Evolutionary conservation across 2,797 vertebrate species (phyloP).

Genomic region (Semaprochilodus insignis): DNA sequence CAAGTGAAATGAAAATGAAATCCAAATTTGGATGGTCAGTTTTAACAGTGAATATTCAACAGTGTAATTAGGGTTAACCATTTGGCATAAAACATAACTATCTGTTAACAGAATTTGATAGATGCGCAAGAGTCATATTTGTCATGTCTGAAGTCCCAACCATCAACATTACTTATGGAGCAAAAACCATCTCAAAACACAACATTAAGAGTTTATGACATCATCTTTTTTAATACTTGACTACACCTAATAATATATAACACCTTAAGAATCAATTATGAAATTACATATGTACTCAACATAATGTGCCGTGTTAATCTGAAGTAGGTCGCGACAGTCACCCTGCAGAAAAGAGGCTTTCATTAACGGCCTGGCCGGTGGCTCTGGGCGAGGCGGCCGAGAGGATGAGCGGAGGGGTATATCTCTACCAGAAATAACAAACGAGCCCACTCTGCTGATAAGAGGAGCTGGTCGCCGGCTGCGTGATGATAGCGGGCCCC

Average conservation of each 20-base stretch:
- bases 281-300: constrained; percentile 84
- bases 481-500: constrained; percentile 75
- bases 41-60: neutral
- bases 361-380: constrained; percentile 83
- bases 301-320: constrained; percentile 80
- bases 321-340: constrained; percentile 77
- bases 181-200: neutral
- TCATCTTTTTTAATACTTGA: constrained; percentile 7
- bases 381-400: constrained; percentile 72
- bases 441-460: constrained; percentile 86
- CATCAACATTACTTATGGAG: neutral
- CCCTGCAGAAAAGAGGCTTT: constrained; percentile 83
- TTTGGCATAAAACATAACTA: neutral
- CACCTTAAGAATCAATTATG: constrained; percentile 83
- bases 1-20: constrained; percentile 8
- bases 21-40: neutral
- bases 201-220: neutral
- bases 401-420: constrained; percentile 79
- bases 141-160: neutral
- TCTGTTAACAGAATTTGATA: neutral
- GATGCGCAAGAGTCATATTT: neutral
- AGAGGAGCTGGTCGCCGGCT: constrained; percentile 81
- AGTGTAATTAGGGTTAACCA: neutral
- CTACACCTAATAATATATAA: constrained; percentile 73
- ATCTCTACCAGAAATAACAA: constrained; percentile 86